Percentiles rank a stretch among this genome's conserved stretches.
phyloP scores from a whole-genome alignment of 2,888 invertebrate species.

The Timema cristinae region DNA sequence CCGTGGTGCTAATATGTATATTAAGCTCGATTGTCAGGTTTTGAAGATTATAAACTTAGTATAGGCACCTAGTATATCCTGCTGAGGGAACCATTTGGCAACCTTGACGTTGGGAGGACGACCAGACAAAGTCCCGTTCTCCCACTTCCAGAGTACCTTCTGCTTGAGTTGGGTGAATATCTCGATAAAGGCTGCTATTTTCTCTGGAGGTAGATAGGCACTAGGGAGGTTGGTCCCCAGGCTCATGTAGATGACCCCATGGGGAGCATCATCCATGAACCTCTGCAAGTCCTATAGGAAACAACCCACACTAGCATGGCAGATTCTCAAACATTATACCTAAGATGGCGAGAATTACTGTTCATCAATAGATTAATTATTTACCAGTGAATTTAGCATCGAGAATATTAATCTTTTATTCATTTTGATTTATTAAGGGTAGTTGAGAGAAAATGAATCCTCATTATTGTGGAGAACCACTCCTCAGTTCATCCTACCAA shows the following conservation, averaged over 20 bases:
- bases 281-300: constrained; percentile 30
- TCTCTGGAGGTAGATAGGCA: constrained; percentile 32
- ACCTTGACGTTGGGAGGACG: constrained; percentile 37
- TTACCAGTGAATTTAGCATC: too few species aligned
- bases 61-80: constrained; percentile 35
- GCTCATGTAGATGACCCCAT: constrained; percentile 37
- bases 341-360: too few species aligned
- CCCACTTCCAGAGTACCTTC: constrained; percentile 39
- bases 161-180: constrained; percentile 38
- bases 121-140: constrained; percentile 34
- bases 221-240: constrained; percentile 36
- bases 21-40: too few species aligned
- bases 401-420: too few species aligned
- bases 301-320: too few species aligned
- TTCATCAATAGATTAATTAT: too few species aligned
- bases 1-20: too few species aligned
- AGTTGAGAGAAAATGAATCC: too few species aligned
- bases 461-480: too few species aligned
- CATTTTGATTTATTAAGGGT: too few species aligned
- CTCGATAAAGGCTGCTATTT: constrained; percentile 30
- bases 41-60: background rate
- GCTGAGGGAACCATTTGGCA: constrained; percentile 39
- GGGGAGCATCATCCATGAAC: constrained; percentile 31
- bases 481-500: too few species aligned
- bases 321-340: too few species aligned